Conservation (phyloP, 1,140 invertebrate species). For the Matsumurasca onukii region DNA sequence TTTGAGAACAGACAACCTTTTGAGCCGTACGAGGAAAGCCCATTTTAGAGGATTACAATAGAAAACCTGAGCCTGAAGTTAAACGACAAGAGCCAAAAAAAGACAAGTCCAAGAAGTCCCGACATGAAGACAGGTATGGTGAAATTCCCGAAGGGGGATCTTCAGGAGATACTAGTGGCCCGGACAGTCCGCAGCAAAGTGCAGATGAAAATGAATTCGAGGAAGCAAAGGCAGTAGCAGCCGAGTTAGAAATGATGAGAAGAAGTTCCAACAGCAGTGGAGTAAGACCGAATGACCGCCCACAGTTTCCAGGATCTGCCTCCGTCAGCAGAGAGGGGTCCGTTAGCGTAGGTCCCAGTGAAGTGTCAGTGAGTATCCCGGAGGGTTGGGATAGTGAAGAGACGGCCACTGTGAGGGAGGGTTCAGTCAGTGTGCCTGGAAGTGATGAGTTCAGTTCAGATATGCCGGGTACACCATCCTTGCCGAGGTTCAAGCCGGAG, state of each 20-base stretch:
- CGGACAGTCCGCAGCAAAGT: constrained; percentile 75
- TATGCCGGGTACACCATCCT: constrained; percentile 47
- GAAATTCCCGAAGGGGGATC: constrained; percentile 48
- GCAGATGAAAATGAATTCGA: constrained; percentile 68
- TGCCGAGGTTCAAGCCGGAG: constrained; percentile 55
- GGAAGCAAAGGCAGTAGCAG: constrained; percentile 42
- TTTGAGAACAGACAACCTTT: constrained; percentile 2
- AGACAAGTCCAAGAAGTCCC: not conserved
- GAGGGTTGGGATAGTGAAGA: constrained; percentile 50
- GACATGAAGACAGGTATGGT: constrained; percentile 35
- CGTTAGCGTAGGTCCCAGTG: constrained; percentile 49
- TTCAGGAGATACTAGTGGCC: constrained; percentile 83
- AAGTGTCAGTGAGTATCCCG: constrained; percentile 49
- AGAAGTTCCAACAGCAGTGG: constrained; percentile 42
- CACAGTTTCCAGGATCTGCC: constrained; percentile 45
- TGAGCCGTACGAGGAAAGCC: constrained; percentile 12
- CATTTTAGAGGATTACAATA: not conserved
- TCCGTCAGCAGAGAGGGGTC: constrained; percentile 50
- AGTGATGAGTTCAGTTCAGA: constrained; percentile 23
- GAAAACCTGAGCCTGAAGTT: not conserved
- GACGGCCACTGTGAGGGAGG: constrained; percentile 48
- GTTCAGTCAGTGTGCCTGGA: constrained; percentile 48
- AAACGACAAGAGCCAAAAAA: constrained; percentile 9
- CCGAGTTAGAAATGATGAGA: constrained; percentile 35
- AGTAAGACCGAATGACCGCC: constrained; percentile 47